These are phyloP conservation scores for Lacerta agilis DNA, from an alignment of 2,797 vertebrate genomes.

Conservation along the genomic window DNA sequence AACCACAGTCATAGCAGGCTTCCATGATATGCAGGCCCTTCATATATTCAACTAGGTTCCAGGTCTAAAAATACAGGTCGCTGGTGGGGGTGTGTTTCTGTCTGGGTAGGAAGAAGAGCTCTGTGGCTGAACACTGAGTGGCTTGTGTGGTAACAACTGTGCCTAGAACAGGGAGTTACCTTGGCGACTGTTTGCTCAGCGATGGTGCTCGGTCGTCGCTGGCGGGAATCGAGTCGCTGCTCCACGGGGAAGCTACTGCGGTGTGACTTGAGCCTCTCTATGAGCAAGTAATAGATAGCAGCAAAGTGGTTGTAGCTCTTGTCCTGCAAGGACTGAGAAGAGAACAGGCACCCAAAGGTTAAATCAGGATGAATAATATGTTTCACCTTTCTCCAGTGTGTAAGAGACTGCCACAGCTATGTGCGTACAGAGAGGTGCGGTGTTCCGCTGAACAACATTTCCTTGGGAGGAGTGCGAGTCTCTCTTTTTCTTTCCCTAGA, in stretches of 20 bases:
- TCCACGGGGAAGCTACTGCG: conserved; percentile 97
- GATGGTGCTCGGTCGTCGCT: conserved; percentile 93
- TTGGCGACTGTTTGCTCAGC: conserved; percentile 96
- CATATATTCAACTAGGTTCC: too few species aligned
- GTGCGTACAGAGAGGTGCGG: too few species aligned
- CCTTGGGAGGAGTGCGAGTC: background rate
- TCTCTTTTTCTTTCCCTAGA: too few species aligned
- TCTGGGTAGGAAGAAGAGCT: background rate
- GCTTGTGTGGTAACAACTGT: too few species aligned
- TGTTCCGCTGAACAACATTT: background rate
- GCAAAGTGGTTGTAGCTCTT: conserved; percentile 99
- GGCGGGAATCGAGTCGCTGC: conserved; percentile 91
- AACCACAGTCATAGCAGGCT: background rate
- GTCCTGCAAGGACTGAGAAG: conserved; percentile 92
- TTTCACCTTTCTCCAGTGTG: too few species aligned
- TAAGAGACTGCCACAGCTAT: background rate
- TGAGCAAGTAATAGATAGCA: conserved; percentile 97
- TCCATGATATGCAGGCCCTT: background rate
- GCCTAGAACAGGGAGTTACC: conserved; percentile 77
- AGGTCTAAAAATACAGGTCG: background rate
- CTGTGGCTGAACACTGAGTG: background rate
- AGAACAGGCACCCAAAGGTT: background rate
- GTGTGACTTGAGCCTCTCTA: conserved; percentile 96
- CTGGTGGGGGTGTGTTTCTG: background rate
- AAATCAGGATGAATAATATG: too few species aligned